Evolutionary conservation across 1,140 invertebrate species (phyloP), one percentile per base, ranked within the genome.

Genomic region (Drosophila jambulina): DNA sequence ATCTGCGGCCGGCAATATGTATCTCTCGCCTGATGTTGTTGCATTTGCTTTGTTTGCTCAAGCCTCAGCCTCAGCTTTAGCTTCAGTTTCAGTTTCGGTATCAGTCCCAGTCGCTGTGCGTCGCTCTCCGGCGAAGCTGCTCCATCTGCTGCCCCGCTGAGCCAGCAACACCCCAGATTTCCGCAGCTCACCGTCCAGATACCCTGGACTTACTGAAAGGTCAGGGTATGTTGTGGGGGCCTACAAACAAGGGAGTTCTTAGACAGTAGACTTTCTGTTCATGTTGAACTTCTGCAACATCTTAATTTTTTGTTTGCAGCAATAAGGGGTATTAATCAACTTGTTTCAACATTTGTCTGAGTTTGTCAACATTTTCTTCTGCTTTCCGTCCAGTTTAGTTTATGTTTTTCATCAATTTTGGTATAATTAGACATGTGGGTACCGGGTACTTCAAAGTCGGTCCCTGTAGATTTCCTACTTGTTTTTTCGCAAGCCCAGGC

Each of bases 131-230:
- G 61, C 53, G 60, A 63, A 32, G 54, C 70, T 75, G 56, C 29
- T n/a, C 43, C 53, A 36, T 54, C 58, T 60, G 64, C 56, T 69
- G 75, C 79, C 82, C 84, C 84, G 84, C 84, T 87, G 84, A 70
- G 84, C 77, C 76, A 67, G 78, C 84, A 87, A 87, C 84, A 87
- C 84, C 84, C 84, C 69, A 80, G 77, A 70, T 53, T 29, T 57
- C 59, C 51, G 40, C 23, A 46, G 42, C 42, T 70, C 70, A 42
- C 72, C 60, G 59, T 45, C 57, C 19, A 36, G 40, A 54, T 67
- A 65, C 68, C 68, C 69, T 70, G 38, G 23, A 29, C 38, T 17
- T 46, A 32, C 12, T 25, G 21, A 1, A 49, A 29, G 27, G 13
- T 32, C 21, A 49, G 67, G 32, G 53, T 71, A 42, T 59, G 34